phyloP scores from a whole-genome alignment of 2,113 vertebrate species.

The Myanophis thanlyinensis region DNA sequence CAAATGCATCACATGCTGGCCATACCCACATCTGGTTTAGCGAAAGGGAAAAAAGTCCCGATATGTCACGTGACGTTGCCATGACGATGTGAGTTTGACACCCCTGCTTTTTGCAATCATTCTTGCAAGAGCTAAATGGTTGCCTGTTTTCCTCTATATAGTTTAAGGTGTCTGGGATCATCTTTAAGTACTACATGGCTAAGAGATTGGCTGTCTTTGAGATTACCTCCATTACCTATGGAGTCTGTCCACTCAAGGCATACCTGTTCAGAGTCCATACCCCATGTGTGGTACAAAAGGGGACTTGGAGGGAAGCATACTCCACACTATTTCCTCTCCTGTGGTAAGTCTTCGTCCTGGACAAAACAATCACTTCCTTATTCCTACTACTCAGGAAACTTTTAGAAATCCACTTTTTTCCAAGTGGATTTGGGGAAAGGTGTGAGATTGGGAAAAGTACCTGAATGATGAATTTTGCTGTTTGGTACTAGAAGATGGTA shows the following conservation, averaged over 20 bases:
- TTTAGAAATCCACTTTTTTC: not conserved
- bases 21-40: too few species aligned
- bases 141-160: not conserved
- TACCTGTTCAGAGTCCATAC: not conserved
- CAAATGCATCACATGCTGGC: too few species aligned
- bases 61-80: too few species aligned
- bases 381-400: not conserved
- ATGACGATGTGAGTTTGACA: too few species aligned
- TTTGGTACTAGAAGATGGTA: not conserved
- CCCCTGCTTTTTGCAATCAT: too few species aligned
- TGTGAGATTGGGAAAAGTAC: not conserved
- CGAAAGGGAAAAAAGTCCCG: too few species aligned
- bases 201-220: not conserved
- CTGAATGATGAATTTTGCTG: not conserved
- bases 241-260: not conserved
- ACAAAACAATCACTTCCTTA: not conserved
- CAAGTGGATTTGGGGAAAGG: not conserved
- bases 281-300: not conserved
- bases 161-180: not conserved
- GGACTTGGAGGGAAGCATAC: not conserved
- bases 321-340: not conserved
- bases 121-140: not conserved
- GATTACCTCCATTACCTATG: not conserved
- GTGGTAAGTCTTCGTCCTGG: not conserved
- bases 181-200: not conserved